A percentile compares a stretch with the other conserved stretches of the same genome.
These are phyloP conservation scores for Dicyrtomina minuta DNA, from an alignment of 2,888 invertebrate genomes.

Conservation along the genomic window DNA sequence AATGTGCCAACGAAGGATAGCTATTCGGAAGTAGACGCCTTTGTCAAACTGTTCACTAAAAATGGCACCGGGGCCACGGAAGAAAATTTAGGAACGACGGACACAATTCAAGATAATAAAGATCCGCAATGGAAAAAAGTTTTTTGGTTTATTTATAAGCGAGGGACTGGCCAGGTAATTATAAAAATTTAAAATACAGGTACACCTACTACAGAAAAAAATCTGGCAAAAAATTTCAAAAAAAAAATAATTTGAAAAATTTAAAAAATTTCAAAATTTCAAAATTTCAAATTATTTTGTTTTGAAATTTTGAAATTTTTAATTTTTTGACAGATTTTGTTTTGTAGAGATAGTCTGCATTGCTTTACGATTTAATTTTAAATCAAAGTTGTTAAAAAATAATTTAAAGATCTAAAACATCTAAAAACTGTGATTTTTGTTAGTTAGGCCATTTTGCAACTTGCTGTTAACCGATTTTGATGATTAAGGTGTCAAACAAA, in stretches of 20 bases:
- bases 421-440: no score
- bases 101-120: slow-evolving; percentile 40
- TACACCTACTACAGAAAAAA: background rate
- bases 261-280: no score
- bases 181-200: no score
- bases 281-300: background rate
- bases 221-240: background rate
- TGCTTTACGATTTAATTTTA: no score
- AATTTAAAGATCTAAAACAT: no score
- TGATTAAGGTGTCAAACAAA: no score
- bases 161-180: slow-evolving; percentile 34
- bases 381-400: no score
- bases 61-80: slow-evolving; percentile 26
- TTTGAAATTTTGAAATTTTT: no score
- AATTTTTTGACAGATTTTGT: no score
- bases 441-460: no score
- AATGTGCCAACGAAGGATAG: slow-evolving; percentile 37
- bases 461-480: no score
- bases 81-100: slow-evolving; percentile 41
- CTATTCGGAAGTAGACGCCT: slow-evolving; percentile 39
- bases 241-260: background rate
- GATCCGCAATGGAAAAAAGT: slow-evolving; percentile 48
- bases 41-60: slow-evolving; percentile 41
- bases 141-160: slow-evolving; percentile 47
- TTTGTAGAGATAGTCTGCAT: no score